phyloP scores from a whole-genome alignment of 2,888 invertebrate genomes.

The Coenonympha glycerion region DNA sequence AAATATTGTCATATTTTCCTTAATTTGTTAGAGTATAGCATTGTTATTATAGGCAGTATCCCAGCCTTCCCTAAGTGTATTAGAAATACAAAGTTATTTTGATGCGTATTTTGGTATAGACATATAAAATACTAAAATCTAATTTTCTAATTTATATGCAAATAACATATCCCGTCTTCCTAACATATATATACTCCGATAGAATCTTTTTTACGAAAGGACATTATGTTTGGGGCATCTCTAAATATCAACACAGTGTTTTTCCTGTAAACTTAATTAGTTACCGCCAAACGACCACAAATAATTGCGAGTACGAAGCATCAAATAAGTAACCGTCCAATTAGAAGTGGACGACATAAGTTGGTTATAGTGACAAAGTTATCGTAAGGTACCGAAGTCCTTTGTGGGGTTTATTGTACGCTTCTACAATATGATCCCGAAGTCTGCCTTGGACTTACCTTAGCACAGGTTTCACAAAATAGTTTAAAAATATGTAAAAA shows the following conservation, averaged over 20 bases:
- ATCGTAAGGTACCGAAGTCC: too few relatives aligned
- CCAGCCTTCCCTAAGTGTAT: neutral
- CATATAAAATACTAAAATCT: conserved; percentile 15
- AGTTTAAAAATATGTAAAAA: too few relatives aligned
- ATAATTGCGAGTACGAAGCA: too few relatives aligned
- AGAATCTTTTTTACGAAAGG: neutral
- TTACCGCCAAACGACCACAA: too few relatives aligned
- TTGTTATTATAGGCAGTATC: neutral
- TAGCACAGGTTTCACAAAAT: too few relatives aligned
- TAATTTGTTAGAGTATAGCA: neutral
- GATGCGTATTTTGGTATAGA: neutral
- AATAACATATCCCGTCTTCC: neutral
- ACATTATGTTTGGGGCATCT: neutral
- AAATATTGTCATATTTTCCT: neutral
- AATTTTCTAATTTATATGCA: conserved; percentile 10
- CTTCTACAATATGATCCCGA: too few relatives aligned
- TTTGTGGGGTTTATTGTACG: too few relatives aligned
- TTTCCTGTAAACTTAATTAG: too few relatives aligned
- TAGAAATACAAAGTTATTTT: neutral
- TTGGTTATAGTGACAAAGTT: too few relatives aligned
- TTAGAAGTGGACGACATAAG: too few relatives aligned
- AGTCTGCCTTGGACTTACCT: too few relatives aligned
- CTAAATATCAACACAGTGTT: neutral
- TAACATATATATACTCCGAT: neutral
- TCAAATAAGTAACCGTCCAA: too few relatives aligned